phyloP scores from a whole-genome alignment of 2,888 invertebrate genomes.

The Cerastis leucographa region DNA sequence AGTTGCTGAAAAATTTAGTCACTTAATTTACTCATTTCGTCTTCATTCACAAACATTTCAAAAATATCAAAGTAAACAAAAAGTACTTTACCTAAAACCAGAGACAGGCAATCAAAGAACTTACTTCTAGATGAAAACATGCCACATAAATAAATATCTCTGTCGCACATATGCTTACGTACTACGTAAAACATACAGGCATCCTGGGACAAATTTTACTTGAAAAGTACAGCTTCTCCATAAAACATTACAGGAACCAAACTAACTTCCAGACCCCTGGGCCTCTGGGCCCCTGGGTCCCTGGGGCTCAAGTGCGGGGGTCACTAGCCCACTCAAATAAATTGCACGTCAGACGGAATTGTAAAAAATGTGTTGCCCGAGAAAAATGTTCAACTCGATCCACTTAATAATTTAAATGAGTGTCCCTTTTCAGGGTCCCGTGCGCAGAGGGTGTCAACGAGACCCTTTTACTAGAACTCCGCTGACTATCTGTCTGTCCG shows the following conservation, averaged over 20 bases:
- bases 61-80: background rate
- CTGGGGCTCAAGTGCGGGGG: background rate
- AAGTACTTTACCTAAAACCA: background rate
- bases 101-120: background rate
- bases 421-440: background rate
- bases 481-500: background rate
- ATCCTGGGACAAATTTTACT: conserved; percentile 23
- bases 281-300: conserved; percentile 1
- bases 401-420: conserved; percentile 45
- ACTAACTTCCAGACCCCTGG: conserved; percentile 7
- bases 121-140: background rate
- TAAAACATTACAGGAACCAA: conserved; percentile 38
- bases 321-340: conserved; percentile 44
- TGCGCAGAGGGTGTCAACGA: background rate
- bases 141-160: conserved; percentile 19
- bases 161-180: background rate
- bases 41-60: background rate
- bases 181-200: background rate
- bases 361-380: conserved; percentile 35
- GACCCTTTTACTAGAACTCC: background rate
- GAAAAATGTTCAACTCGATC: background rate
- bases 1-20: background rate
- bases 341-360: conserved; percentile 38
- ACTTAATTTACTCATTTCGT: background rate
- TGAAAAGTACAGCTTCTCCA: conserved; percentile 15